Base-by-base conservation (phyloP, 2,888 invertebrate species). In the Cosmia trapezina region DNA sequence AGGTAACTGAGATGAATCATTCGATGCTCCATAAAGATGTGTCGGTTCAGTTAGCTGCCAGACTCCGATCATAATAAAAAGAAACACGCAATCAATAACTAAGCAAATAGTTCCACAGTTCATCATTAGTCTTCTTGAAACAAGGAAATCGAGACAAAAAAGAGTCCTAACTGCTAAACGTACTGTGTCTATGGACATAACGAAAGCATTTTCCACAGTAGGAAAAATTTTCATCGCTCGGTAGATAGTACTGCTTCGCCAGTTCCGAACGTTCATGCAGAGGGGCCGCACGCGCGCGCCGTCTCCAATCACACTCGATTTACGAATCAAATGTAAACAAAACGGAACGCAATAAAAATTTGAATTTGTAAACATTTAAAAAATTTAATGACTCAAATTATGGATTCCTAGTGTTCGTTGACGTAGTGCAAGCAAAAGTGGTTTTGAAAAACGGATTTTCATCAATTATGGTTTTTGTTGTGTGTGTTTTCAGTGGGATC, bases 161-260 rank as follows among this genome's bases (percentile, higher is more conserved):
- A 54, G 61, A 75, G 73, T 70, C 64, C 49, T 70, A 8, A 59
- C 57, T 66, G 54, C 28, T 62, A 61, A 59, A 41, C 33, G 45
- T 33, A 12, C 0, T 19, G 43, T 80, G n/a, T 72, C 62, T 71
- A 67, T 71, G 61, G 49, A 76, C 63, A 75, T 61, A 75, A 92
- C 90, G 90, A 93, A 92, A 92, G 87, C 91, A 90, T 94, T 95
- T 95, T 94, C 94, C 94, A 89, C 88, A 90, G 86, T 68, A 62
- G 66, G 84, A 85, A 83, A 85, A 89, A 92, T 93, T 92, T 94
- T 91, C 94, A 87, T 90, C 87, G 89, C 73, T 75, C 47, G 59
- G 73, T 54, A 28, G 56, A 69, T 70, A 64, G 64, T 65, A 60
- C 37, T 73, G 64, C 72, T 80, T 76, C 84, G 82, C 74, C 91